Evolutionary conservation across 1,140 invertebrate genomes (phyloP), one percentile per base, ranked within the genome.

Genomic region (Coboldia fuscipes): DNA sequence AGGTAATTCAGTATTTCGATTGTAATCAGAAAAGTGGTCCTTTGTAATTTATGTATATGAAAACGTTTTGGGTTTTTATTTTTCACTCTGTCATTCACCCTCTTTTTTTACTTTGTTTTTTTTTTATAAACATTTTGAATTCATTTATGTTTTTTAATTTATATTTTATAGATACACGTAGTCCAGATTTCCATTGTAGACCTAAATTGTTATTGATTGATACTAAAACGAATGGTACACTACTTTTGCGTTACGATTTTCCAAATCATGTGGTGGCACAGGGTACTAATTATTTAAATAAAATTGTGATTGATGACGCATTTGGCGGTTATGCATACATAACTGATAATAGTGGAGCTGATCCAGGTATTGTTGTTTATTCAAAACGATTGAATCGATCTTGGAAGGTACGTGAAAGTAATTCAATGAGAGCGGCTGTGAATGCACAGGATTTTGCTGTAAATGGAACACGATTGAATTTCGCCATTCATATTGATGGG

Each of bases 341-440:
- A 6, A 70, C 69, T 0, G 75, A 76, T 42, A 69, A 63, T 38
- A 67, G 65, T 37, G 58, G 53, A 0, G 48, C 58, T 0, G 69
- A 76, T 48, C 72, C 74, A 0, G 71, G 69, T n/a, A 65, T 79
- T 16, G 68, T 79, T 27, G 70, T 77, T 1, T 77, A 68, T 46
- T 67, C 66, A 1, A 49, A 63, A 15, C 47, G 45, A 29, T 61
- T 70, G 34, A 62, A 66, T 31, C 65, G 61, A 18, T 65, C 70
- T 2, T 76, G 72, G 72, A 76, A 75, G 45, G 40, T 76, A 9
- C 57, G 67, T 3, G 71, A 76, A 39, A 46, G 46, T 0, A 46
- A 45, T 10, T 68, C 70, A 6, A 75, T 75, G 72, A 59, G 54
- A 28, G 62, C 64, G 1, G 58, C 65, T 29, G 33, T 50, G 0